A percentile compares a stretch with the other conserved stretches of the same genome.
phyloP scores from a whole-genome alignment of 2,888 invertebrate genomes.

The Herminia tarsipennalis region DNA sequence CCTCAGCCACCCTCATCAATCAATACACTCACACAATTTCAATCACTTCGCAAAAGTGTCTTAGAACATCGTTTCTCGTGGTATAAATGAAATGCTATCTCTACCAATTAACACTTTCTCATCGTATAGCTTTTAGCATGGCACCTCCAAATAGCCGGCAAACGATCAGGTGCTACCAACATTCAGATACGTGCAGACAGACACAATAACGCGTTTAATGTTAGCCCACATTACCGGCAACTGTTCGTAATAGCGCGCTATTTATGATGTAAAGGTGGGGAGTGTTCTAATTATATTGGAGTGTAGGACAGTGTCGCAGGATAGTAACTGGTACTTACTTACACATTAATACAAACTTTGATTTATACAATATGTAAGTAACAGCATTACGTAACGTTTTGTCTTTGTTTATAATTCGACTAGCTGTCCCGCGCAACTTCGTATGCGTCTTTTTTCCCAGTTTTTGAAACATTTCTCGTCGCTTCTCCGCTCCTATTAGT shows the following conservation, averaged over 20 bases:
- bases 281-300: slow-evolving; percentile 18
- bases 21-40: too few relatives aligned
- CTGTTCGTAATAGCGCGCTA: slow-evolving; percentile 56
- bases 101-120: background rate
- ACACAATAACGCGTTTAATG: slow-evolving; percentile 48
- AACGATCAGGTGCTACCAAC: slow-evolving; percentile 41
- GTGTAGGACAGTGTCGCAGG: background rate
- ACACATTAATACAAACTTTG: background rate
- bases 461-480: too few relatives aligned
- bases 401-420: too few relatives aligned
- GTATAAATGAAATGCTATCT: background rate
- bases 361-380: background rate
- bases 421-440: too few relatives aligned
- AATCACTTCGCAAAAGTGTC: too few relatives aligned
- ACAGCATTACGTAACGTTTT: too few relatives aligned
- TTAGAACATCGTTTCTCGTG: too few relatives aligned
- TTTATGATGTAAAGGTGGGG: slow-evolving; percentile 63
- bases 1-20: too few relatives aligned
- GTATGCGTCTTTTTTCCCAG: too few relatives aligned
- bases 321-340: background rate
- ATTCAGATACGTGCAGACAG: slow-evolving; percentile 41
- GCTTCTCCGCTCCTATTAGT: too few relatives aligned
- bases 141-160: slow-evolving; percentile 14
- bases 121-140: slow-evolving; percentile 8
- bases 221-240: slow-evolving; percentile 55